These are phyloP conservation scores for Chaetodon trifasciatus DNA, from an alignment of 2,797 vertebrate species.

Conservation along the genomic window DNA sequence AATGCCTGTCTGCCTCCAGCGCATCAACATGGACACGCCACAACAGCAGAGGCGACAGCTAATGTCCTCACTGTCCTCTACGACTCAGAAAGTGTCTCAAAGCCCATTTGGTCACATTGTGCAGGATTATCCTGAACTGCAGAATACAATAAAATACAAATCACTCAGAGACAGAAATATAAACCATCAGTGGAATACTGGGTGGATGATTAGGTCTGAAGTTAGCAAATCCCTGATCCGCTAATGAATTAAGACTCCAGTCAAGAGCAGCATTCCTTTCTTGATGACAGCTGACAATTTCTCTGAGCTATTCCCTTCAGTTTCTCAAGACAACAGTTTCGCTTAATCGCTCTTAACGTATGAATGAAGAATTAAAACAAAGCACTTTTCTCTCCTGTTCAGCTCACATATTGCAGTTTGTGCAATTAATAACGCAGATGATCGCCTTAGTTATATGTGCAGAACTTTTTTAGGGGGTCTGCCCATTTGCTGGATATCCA, in stretches of 20 bases:
- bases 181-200: slow-evolving; percentile 73
- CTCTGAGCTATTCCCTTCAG: slow-evolving; percentile 57
- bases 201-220: slow-evolving; percentile 72
- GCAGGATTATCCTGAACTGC: slow-evolving; percentile 75
- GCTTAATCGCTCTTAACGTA: slow-evolving; percentile 65
- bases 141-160: slow-evolving; percentile 74
- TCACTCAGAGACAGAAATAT: slow-evolving; percentile 72
- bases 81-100: slow-evolving; percentile 51
- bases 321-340: slow-evolving; percentile 65
- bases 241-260: slow-evolving; percentile 81
- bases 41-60: slow-evolving; percentile 9
- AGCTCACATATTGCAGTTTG: slow-evolving; percentile 59
- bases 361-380: slow-evolving; percentile 74
- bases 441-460: slow-evolving; percentile 69
- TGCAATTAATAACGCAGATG: slow-evolving; percentile 78
- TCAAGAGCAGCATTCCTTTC: slow-evolving; percentile 63
- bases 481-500: slow-evolving; percentile 81
- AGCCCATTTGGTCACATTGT: slow-evolving; percentile 74
- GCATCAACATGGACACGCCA: neutral
- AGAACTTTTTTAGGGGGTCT: slow-evolving; percentile 67
- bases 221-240: slow-evolving; percentile 79
- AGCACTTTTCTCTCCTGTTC: slow-evolving; percentile 63
- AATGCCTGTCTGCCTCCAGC: slow-evolving; percentile 2
- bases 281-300: slow-evolving; percentile 74
- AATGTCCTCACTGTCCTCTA: slow-evolving; percentile 74